Base-by-base conservation (phyloP, 2,113 vertebrate species). In the Campylomormyrus numenius region DNA sequence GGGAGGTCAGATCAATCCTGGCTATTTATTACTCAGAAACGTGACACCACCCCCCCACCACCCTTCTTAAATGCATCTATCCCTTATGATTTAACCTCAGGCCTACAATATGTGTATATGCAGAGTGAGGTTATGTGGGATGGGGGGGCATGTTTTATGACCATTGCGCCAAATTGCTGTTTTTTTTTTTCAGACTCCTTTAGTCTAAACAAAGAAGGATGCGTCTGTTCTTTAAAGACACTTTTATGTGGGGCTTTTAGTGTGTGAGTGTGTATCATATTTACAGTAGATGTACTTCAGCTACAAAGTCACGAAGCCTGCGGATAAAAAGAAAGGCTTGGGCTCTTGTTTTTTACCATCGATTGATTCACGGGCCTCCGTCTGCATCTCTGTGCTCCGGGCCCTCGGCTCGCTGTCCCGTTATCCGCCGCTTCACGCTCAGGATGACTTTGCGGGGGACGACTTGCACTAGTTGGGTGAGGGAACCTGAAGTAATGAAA, bases 1-100 rank as follows among this genome's bases (percentile, higher is more conserved):
- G 96, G 96, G 96, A 97, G 97, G 98, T 96, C 95, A 97, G 98
- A 98, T 98, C 97, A 99, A 98, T 98, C 97, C 94, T 90, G 97
- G 97, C 97, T 97, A 97, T 99, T 99, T 98, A 99, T 99, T 98
- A 98, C 97, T 96, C 95, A 84, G 97, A 99, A 99, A 99, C 96
- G 96, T 96, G 97, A 98, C 97, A 97, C 98, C 39, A 42, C 24
- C 24, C 96, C 95, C 10, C 27, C 58, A 9, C 62, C 9, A 11
- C 62, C 88, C 94, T 94, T 97, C 96, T 97, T 97, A 98, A 98
- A 97, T 96, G 95, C 96, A 96, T 94, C 96, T 92, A 96, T 98
- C 97, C 95, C 96, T 93, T 96, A 95, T 96, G 97, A 97, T 97
- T 98, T 97, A 97, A 95, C 92, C 95, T 91, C 91, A 95, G 94